These are phyloP conservation scores for Tetranychus truncatus DNA, from an alignment of 2,888 invertebrate species.

Conservation along the genomic window DNA sequence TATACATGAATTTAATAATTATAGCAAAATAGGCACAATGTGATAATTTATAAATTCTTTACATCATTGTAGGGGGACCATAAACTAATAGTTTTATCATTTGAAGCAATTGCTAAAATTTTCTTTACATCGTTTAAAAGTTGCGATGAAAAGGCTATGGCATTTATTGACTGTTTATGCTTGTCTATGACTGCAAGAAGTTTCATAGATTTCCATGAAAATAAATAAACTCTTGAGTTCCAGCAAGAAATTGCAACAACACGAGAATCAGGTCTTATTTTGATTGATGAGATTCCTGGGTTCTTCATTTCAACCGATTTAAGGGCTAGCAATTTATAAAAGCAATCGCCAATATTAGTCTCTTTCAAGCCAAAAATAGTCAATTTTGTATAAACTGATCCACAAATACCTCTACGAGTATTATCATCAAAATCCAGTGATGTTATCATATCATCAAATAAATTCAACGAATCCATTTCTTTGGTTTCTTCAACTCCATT, in stretches of 20 bases:
- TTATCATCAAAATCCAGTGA: neutral
- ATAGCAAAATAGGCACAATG: too few species aligned
- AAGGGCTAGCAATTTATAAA: neutral
- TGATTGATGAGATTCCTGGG: neutral
- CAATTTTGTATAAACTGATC: neutral
- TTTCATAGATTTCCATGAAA: neutral
- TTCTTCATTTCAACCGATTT: neutral
- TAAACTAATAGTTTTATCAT: neutral
- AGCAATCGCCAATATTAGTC: too few species aligned
- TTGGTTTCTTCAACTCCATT: neutral
- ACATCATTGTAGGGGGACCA: neutral
- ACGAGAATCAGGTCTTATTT: neutral
- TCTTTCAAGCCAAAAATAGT: neutral
- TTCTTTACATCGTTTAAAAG: neutral
- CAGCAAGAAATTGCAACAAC: neutral
- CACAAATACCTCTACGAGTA: neutral
- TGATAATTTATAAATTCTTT: neutral
- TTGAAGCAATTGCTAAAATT: neutral
- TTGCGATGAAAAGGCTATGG: neutral
- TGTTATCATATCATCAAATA: conserved; percentile 4
- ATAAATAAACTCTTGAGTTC: neutral
- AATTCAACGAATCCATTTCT: neutral
- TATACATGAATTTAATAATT: too few species aligned
- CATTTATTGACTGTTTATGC: neutral
- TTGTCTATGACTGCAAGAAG: neutral